A percentile compares a stretch with the other conserved stretches of the same genome.
Evolutionary conservation across 2,888 invertebrate species (phyloP).

Genomic region (Chrysopilus asiliformis): DNA sequence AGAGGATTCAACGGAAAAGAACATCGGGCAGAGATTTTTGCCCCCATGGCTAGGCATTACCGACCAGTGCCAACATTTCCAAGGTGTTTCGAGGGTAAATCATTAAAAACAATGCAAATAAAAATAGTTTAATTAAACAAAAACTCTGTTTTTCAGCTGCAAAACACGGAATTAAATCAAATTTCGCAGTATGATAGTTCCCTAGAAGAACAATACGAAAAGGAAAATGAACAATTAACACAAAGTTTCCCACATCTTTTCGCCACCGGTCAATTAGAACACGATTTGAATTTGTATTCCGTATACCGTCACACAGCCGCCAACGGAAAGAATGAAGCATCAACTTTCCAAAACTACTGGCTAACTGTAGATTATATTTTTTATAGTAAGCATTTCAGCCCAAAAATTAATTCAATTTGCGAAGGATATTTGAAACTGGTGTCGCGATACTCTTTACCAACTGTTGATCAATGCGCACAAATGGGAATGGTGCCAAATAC

Average conservation of each 20-base stretch:
- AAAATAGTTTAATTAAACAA: background rate
- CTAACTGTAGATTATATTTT: constrained; percentile 86
- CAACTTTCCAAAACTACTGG: constrained; percentile 66
- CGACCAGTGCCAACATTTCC: constrained; percentile 46
- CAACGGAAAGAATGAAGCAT: constrained; percentile 43
- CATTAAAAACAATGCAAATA: background rate
- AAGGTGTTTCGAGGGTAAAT: constrained; percentile 26
- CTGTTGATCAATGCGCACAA: constrained; percentile 41
- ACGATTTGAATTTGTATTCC: constrained; percentile 53
- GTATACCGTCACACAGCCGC: constrained; percentile 45
- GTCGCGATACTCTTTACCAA: constrained; percentile 53
- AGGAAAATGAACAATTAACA: background rate
- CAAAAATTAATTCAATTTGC: constrained; percentile 1
- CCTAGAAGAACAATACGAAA: too few species aligned
- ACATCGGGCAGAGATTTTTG: constrained; percentile 13
- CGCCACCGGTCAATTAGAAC: constrained; percentile 44
- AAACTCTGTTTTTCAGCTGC: constrained; percentile 4
- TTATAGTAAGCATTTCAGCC: constrained; percentile 41
- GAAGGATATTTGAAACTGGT: constrained; percentile 39
- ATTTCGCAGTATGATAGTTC: background rate
- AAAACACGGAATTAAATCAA: constrained; percentile 6
- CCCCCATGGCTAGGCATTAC: constrained; percentile 39
- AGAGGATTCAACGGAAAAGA: constrained; percentile 2
- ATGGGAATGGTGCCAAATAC: constrained; percentile 59
- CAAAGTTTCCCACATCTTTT: constrained; percentile 13